Evolutionary conservation across 2,888 invertebrate genomes (phyloP), one percentile per base, ranked within the genome.

Genomic region (Troglohyphantes excavatus): DNA sequence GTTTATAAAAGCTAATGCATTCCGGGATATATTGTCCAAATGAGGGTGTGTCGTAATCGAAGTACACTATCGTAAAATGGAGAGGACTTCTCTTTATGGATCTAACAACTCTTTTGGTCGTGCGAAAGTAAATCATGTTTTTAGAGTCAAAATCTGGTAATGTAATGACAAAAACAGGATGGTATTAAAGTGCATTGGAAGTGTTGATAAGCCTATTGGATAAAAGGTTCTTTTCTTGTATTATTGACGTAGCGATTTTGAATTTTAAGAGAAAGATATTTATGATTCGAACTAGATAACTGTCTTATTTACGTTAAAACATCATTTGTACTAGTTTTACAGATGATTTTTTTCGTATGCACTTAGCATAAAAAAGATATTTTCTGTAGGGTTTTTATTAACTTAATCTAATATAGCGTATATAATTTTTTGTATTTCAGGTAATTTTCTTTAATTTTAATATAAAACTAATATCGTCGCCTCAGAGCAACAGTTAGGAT

Each of bases 1-100:
- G 70, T 72, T 59, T 70, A 29, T 82, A 72, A 72, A 70, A 82
- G 82, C 82, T 82, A 82, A 82, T 82, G 82, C 72, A 61, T 82
- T 82, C 72, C 72, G 70, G 11, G 39, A 39, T n/a, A 63, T 72
- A 68, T 72, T 61, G 70, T 82, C 59, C 21, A 72, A 82, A 70
- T 82, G 33, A 78, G 46, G 67, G 65, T 53, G 27, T 27, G n/a
- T 9, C 2, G 2, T 63, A 65, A 61, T 21, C 26, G 21, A 21
- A 23, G 65, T 33, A 26, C 78, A 63, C 23, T 65, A 65, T 43
- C 43, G 43, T 78, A 65, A 78, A 78, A 78, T 65, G 78, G 65
- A 65, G 43, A 63, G 26, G 5, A 43, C 17, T 53, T 26, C 46
- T 26, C 27, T 65, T 76, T 65, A 23, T 21, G 33, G 23, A 33